Evolutionary conservation across 2,888 invertebrate genomes (phyloP).

Genomic region (Isotomurus palustris): DNA sequence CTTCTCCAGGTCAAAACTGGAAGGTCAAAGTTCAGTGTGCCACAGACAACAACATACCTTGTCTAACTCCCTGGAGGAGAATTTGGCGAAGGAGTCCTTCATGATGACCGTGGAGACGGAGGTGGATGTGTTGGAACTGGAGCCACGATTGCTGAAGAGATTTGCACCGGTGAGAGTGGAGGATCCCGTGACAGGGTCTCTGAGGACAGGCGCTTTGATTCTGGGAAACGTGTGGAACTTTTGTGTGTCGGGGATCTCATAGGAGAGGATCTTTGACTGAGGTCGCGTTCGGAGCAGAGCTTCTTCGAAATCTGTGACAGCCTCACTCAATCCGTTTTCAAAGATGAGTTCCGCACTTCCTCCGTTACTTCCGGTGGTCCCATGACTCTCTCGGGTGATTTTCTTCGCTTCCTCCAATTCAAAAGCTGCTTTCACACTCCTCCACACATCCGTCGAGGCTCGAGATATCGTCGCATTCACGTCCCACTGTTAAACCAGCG

Average conservation of each 20-base stretch:
- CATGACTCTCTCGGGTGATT: background rate
- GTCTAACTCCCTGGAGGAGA: slow-evolving; percentile 4
- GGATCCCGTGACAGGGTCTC: slow-evolving; percentile 18
- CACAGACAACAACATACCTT: slow-evolving; percentile 8
- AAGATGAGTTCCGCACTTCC: slow-evolving; percentile 23
- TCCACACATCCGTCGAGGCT: slow-evolving; percentile 33
- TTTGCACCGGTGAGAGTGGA: slow-evolving; percentile 17
- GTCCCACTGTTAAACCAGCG: slow-evolving; percentile 6
- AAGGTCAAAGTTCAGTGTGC: too few species aligned
- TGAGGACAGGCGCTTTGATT: slow-evolving; percentile 28
- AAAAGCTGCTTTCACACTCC: background rate
- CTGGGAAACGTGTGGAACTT: slow-evolving; percentile 45
- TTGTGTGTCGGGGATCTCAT: slow-evolving; percentile 39
- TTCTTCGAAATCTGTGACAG: slow-evolving; percentile 66
- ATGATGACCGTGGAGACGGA: slow-evolving; percentile 36
- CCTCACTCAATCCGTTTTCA: slow-evolving; percentile 50
- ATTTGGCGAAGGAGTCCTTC: slow-evolving; percentile 20
- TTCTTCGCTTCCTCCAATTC: slow-evolving; percentile 2
- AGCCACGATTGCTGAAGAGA: slow-evolving; percentile 26
- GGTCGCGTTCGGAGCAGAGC: slow-evolving; percentile 58
- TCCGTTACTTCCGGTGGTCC: background rate
- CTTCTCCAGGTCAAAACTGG: too few species aligned
- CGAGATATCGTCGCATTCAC: slow-evolving; percentile 25
- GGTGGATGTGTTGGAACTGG: slow-evolving; percentile 23
- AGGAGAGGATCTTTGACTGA: slow-evolving; percentile 30